These are phyloP conservation scores for Clarias platycephalus DNA, from an alignment of 2,797 vertebrate species.

Conservation along the genomic window DNA sequence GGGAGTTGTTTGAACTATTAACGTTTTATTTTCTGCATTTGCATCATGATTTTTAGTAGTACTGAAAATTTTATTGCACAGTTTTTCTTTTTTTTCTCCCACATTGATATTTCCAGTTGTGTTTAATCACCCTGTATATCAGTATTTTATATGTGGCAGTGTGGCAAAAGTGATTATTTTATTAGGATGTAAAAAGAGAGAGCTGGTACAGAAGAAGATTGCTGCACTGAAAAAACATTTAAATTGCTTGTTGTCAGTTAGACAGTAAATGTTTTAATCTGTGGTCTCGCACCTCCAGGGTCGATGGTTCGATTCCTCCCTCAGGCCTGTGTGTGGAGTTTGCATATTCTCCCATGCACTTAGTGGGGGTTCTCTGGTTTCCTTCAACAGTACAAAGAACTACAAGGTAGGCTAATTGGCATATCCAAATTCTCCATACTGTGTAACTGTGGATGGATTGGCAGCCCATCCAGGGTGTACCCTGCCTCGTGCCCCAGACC, in stretches of 20 bases:
- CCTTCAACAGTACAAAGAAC: too few species aligned
- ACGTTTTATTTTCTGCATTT: neutral
- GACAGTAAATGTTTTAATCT: neutral
- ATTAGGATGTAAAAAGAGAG: neutral
- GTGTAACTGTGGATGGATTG: too few species aligned
- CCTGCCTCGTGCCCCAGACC: too few species aligned
- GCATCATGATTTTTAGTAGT: neutral
- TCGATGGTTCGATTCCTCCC: too few species aligned
- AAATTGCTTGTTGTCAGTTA: neutral
- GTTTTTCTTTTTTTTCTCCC: neutral
- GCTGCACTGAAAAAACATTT: neutral
- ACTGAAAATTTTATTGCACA: neutral
- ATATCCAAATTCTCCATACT: too few species aligned
- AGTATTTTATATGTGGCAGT: neutral
- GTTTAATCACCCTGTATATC: neutral
- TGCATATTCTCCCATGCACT: too few species aligned
- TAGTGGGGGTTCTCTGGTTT: too few species aligned
- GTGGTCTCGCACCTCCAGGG: too few species aligned
- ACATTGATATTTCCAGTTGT: neutral
- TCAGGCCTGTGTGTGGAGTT: too few species aligned
- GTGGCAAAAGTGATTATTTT: neutral
- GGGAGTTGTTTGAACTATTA: neutral
- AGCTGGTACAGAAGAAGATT: neutral
- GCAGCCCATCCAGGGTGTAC: too few species aligned
- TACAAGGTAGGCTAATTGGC: too few species aligned